A percentile compares a stretch with the other conserved stretches of the same genome.
These are phyloP conservation scores for Parasteatoda lunata DNA, from an alignment of 2,888 invertebrate genomes.

Conservation along the genomic window DNA sequence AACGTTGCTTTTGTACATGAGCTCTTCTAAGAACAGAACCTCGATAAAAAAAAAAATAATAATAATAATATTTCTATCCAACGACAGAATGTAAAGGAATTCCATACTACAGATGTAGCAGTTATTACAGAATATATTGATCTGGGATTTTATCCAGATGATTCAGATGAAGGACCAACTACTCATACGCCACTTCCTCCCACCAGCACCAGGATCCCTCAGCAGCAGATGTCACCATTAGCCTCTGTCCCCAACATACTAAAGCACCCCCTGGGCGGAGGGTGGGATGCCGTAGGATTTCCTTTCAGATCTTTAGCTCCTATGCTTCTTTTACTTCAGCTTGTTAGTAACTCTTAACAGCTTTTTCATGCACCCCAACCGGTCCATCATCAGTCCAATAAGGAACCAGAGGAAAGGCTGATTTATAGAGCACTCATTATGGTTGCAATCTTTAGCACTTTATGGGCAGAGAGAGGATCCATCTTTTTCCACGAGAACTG, in stretches of 20 bases:
- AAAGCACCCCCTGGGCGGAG: background rate
- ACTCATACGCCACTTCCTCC: conserved; percentile 3
- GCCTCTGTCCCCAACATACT: conserved; percentile 18
- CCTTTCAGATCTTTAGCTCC: conserved; percentile 37
- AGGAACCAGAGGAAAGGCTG: conserved; percentile 19
- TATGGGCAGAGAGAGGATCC: conserved; percentile 11
- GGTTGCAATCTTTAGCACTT: conserved; percentile 44
- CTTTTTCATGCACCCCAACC: conserved; percentile 58
- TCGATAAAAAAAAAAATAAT: no score
- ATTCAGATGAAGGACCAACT: conserved; percentile 26
- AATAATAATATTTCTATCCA: no score
- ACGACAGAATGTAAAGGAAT: background rate
- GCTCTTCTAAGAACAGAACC: background rate
- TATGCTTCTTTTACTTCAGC: conserved; percentile 36
- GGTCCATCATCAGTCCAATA: conserved; percentile 54
- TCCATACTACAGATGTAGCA: background rate
- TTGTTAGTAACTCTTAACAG: conserved; percentile 63
- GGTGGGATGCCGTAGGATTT: conserved; percentile 18
- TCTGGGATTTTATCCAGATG: conserved; percentile 31
- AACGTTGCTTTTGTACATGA: background rate
- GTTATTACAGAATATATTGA: conserved; percentile 33
- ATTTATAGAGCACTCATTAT: conserved; percentile 48
- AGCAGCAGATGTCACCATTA: conserved; percentile 61
- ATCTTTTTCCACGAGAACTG: conserved; percentile 13
- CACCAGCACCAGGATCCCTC: conserved; percentile 8